Evolutionary conservation across 92 coral and sea anemone species (phyloP), one percentile per base, ranked within the genome.

Genomic region (Phenganax subtilis): DNA sequence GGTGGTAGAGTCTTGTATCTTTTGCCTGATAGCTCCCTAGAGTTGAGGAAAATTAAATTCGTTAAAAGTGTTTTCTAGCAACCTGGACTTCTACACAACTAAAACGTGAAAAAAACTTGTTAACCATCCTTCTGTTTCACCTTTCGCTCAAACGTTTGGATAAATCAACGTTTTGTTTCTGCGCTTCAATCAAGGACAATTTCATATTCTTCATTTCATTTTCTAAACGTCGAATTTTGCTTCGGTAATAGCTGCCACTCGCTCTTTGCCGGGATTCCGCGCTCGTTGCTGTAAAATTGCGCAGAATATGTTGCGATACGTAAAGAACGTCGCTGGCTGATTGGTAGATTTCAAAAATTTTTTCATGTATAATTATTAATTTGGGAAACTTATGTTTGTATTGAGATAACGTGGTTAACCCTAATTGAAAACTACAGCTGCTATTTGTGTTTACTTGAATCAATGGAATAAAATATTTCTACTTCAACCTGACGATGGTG

Each of bases 211-310:
- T 79, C 58, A 79, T 63, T 8, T 79, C 83, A 51, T 51, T 79
- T 79, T 79, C 83, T 37, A 79, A 53, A 52, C 83, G 83, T 51
- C 83, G 20, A 8, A 79, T 65, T 63, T 79, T 79, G 69, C 83
- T 79, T 79, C 83, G 63, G 30, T 79, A 79, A 64, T 79, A 79
- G 65, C 83, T 79, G 15, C 83, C 75, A 64, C 47, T 79, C 12
- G 73, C 54, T 65, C 83, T 79, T 30, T 27, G 75, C n/a, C 54
- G 63, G 6, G 74, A 47, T 64, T 65, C 83, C 65, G 51, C 15
- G 58, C 16, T 51, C 7, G 20, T 73, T 10, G 59, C 54, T 61
- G 53, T 16, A n/a, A 73, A 17, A 73, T 27, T 20, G 58, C n/a
- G 59, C 14, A 27, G 25, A 20, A 67, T 31, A 12, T 11, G 31